Base-by-base conservation (phyloP, 2,797 vertebrate species). In the Hypotaenidia philippensis region DNA sequence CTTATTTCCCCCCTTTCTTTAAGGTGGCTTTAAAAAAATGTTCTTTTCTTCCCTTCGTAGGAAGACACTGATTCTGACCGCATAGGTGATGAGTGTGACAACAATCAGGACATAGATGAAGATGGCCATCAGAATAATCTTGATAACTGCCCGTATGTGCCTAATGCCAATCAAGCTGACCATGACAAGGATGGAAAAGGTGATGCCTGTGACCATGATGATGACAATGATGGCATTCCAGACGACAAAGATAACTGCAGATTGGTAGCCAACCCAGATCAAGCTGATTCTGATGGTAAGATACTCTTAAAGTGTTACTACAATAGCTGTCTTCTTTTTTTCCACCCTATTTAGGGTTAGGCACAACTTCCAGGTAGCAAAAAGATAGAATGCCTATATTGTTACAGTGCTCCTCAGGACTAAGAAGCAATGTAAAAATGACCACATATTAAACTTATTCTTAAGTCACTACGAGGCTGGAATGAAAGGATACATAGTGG, bases 91-190 rank as follows among this genome's bases (percentile, higher is more conserved):
- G 98, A 99, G 65, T 99, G 99, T 16, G 99, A 99, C 98, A 99
- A 98, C 98, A 99, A 99, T 95, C 99, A 99, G 97, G 99, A 99
- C 96, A 99, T 99, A 92, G 99, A 99, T 47, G 99, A 99, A 93
- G 99, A 99, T 11, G 99, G 99, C 47, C 99, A 99, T 97, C 99
- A 99, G 98, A 99, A 99, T 98, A 99, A 99, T 90, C 98, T 99
- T 96, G 99, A 99, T 98, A 99, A 99, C 96, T 99, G 99, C 75
- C 99, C 99, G 32, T 99, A 99, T 64, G 99, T 99, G 89, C 96
- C 99, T 57, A 99, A 99, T 34, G 98, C 99, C 91, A 99, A 99
- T 98, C 99, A 99, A 97, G 99, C 98, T 9, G 99, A 99, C 96
- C 99, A 99, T 6, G 99, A 99, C 95, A 99, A 99, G 87, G 99